These are phyloP conservation scores for Lamellibrachia luymesi DNA, from an alignment of 1,140 invertebrate species.

Conservation along the genomic window DNA sequence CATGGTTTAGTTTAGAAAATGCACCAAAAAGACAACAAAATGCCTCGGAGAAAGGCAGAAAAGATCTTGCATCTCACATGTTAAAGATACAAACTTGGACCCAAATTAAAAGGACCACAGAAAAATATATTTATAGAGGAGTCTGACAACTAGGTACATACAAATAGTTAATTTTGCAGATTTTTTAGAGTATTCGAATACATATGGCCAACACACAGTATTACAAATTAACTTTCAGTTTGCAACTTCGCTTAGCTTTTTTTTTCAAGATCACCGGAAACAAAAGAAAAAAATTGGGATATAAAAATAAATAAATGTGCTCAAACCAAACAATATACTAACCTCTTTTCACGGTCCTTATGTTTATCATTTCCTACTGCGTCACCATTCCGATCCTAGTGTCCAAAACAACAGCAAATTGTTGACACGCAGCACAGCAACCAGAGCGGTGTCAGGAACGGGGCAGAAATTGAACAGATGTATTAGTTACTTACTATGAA, in stretches of 20 bases:
- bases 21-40: no score
- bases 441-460: background rate
- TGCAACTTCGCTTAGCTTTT: background rate
- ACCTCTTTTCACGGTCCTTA: background rate
- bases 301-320: background rate
- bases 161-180: no score
- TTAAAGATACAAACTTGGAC: no score
- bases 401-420: conserved; percentile 5
- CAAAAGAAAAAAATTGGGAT: background rate
- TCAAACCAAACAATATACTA: background rate
- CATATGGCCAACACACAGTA: no score
- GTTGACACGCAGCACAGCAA: conserved; percentile 3
- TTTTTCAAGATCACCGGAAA: background rate
- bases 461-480: conserved; percentile 4
- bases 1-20: no score
- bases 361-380: background rate
- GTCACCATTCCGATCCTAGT: background rate
- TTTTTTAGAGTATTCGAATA: no score
- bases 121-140: no score
- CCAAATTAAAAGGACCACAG: no score
- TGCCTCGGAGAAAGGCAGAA: no score
- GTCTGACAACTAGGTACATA: no score
- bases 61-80: no score
- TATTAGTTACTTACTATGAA: background rate
- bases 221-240: background rate